phyloP scores from a whole-genome alignment of 2,113 vertebrate species.

The Clarias magur region DNA sequence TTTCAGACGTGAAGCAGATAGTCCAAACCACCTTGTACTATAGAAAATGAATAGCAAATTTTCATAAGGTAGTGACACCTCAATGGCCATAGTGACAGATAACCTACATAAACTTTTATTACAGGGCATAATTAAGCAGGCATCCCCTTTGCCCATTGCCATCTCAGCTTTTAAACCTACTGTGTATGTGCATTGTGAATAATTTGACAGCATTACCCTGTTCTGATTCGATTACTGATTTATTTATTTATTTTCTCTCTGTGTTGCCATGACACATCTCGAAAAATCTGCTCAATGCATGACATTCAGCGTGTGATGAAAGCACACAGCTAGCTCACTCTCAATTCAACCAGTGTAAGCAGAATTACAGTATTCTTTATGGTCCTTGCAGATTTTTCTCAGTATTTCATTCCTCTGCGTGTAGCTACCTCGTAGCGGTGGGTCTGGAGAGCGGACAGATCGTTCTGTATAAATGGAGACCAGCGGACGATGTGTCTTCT shows the following conservation, averaged over 20 bases:
- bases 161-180: not conserved
- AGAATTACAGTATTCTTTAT: not conserved
- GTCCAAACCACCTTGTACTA: not conserved
- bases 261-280: not conserved
- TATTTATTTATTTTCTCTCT: no score
- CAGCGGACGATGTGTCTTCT: conserved; percentile 64
- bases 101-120: not conserved
- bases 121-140: not conserved
- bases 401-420: conserved; percentile 4
- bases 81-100: not conserved
- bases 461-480: conserved; percentile 83
- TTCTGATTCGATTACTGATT: not conserved
- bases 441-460: conserved; percentile 89
- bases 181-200: not conserved
- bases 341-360: not conserved
- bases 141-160: not conserved
- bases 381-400: not conserved
- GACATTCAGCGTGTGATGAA: not conserved
- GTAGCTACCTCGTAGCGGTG: conserved; percentile 84
- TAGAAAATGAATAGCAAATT: not conserved
- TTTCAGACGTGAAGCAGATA: no score
- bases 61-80: not conserved
- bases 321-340: not conserved
- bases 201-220: not conserved
- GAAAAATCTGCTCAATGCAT: not conserved